Conservation (phyloP, 2,113 vertebrate species). For the Oncorhynchus masou region DNA sequence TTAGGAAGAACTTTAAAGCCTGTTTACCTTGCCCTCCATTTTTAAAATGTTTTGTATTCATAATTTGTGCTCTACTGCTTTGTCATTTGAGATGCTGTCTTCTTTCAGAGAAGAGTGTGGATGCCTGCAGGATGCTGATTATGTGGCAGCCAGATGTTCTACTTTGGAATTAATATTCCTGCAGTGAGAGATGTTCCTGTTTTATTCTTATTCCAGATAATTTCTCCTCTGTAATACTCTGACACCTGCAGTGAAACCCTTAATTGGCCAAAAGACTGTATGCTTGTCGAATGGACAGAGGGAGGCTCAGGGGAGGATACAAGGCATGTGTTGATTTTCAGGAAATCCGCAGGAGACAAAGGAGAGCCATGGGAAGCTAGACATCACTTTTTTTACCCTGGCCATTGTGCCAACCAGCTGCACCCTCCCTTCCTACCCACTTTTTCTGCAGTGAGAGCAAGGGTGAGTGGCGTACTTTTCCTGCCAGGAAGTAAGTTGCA, state of each 20-base stretch:
- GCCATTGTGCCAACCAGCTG: background rate
- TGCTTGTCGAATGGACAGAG: too few relatives aligned
- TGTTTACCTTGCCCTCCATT: background rate
- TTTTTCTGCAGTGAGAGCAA: slow-evolving; percentile 8
- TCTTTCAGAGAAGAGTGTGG: background rate
- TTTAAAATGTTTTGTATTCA: background rate
- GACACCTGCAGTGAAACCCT: too few relatives aligned
- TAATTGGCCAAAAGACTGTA: too few relatives aligned
- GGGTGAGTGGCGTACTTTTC: slow-evolving; percentile 21
- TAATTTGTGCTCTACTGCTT: background rate
- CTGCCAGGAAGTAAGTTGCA: slow-evolving; percentile 45
- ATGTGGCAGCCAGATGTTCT: background rate
- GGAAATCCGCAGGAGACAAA: background rate
- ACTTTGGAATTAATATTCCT: background rate
- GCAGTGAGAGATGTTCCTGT: too few relatives aligned
- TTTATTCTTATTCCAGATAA: too few relatives aligned
- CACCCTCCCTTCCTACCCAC: background rate
- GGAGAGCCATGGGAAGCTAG: background rate
- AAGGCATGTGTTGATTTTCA: background rate
- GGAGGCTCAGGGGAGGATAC: too few relatives aligned
- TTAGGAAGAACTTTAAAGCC: slow-evolving; percentile 15
- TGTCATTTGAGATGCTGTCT: slow-evolving; percentile 9
- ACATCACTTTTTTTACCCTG: background rate
- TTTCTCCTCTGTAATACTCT: too few relatives aligned
- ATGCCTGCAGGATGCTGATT: background rate